These are phyloP conservation scores for Streblospio benedicti DNA, from an alignment of 1,140 invertebrate genomes.

Conservation along the genomic window DNA sequence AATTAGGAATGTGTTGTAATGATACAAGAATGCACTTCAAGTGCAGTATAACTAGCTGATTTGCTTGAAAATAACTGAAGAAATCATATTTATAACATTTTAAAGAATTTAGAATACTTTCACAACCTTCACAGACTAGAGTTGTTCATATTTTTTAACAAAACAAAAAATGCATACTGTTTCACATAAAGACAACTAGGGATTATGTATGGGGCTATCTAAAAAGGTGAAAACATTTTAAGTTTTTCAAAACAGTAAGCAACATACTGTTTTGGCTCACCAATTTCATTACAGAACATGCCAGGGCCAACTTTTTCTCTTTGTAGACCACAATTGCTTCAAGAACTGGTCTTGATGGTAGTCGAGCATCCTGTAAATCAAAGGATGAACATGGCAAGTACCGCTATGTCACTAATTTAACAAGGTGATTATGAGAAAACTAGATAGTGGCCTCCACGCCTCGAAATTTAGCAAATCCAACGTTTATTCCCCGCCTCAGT, in stretches of 20 bases:
- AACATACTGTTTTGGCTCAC: conserved; percentile 83
- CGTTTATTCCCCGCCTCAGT: no score
- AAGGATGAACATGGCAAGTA: no score
- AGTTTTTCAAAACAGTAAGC: conserved; percentile 1
- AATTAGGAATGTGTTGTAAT: background rate
- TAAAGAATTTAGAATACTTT: background rate
- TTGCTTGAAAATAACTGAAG: background rate
- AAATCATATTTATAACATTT: no score
- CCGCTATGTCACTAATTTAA: no score
- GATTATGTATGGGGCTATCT: background rate
- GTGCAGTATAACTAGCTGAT: no score
- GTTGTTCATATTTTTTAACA: background rate
- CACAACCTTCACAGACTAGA: background rate
- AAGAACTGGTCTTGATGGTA: no score
- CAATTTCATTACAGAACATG: conserved; percentile 73
- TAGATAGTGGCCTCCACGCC: no score
- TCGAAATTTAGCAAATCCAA: no score
- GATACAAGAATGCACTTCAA: no score
- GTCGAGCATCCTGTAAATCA: no score
- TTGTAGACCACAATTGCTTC: conserved; percentile 76
- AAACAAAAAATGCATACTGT: background rate
- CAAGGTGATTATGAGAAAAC: no score
- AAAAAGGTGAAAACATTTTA: background rate
- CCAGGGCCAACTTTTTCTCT: conserved; percentile 78
- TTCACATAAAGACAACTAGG: background rate